These are phyloP conservation scores for Trichacis sp. DNA, from an alignment of 2,888 invertebrate genomes.

Conservation along the genomic window DNA sequence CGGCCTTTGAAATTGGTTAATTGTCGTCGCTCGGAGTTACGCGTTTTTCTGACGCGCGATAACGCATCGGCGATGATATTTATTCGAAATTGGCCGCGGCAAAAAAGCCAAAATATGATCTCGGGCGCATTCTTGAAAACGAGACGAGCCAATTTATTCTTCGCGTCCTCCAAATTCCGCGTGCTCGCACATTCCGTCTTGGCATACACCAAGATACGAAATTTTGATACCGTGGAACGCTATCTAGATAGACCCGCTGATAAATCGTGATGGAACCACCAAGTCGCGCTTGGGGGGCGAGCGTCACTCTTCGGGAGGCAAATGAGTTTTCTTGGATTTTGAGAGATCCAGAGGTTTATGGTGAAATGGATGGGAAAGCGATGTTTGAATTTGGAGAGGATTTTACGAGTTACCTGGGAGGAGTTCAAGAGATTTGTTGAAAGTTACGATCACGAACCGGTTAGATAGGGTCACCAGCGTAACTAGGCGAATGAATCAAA, in stretches of 20 bases:
- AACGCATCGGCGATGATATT: too few relatives aligned
- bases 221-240: constrained; percentile 32
- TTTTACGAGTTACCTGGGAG: too few relatives aligned
- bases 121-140: constrained; percentile 35
- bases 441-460: constrained; percentile 4
- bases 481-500: constrained; percentile 42
- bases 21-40: neutral
- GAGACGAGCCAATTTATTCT: constrained; percentile 40
- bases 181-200: constrained; percentile 22
- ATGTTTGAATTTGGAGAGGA: too few relatives aligned
- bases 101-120: constrained; percentile 4
- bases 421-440: neutral
- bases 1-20: neutral
- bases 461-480: constrained; percentile 18
- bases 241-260: constrained; percentile 41
- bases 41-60: too few relatives aligned
- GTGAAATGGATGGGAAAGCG: constrained; percentile 56
- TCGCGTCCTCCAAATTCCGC: constrained; percentile 27
- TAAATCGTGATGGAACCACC: constrained; percentile 32
- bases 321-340: neutral
- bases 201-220: constrained; percentile 38
- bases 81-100: too few relatives aligned
- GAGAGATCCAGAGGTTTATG: constrained; percentile 15
- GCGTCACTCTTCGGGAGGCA: constrained; percentile 29
- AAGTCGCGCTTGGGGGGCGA: constrained; percentile 22